Percentiles rank a stretch among this genome's conserved stretches.
Evolutionary conservation across 2,113 vertebrate species (phyloP).

Genomic region (Papio anubis): DNA sequence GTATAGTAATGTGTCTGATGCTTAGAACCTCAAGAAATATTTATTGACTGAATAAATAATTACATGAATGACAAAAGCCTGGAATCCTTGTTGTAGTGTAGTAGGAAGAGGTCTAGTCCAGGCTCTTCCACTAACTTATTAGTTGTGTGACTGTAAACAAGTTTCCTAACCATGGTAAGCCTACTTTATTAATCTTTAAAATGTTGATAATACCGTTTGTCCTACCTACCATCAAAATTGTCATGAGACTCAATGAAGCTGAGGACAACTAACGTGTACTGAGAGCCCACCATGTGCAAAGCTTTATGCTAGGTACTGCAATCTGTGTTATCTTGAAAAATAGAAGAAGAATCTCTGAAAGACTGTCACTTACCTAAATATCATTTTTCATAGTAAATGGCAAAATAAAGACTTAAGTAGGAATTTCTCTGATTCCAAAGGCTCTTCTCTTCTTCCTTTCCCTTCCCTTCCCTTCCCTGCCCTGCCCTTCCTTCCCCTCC

Average conservation of each 20-base stretch:
- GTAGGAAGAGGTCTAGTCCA: neutral
- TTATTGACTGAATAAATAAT: neutral
- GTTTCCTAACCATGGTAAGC: neutral
- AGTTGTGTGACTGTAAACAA: neutral
- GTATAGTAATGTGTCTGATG: neutral
- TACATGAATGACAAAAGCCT: neutral
- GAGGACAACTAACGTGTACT: neutral
- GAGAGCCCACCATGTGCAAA: neutral
- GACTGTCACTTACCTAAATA: neutral
- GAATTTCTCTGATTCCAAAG: neutral
- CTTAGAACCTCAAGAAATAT: neutral
- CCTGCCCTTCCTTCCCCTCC: neutral
- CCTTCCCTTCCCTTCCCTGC: neutral
- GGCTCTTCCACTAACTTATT: neutral
- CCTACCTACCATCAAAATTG: neutral
- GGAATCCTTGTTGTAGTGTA: neutral
- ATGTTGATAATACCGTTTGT: neutral
- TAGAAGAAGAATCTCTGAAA: neutral
- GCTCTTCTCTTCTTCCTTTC: neutral
- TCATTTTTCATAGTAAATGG: neutral
- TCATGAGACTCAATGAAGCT: neutral
- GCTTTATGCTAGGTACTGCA: neutral
- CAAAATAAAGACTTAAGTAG: neutral
- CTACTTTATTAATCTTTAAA: conserved; percentile 12
- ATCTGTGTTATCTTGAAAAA: neutral